Conservation (phyloP, 2,888 invertebrate genomes). For the Metallyticus violacea region DNA sequence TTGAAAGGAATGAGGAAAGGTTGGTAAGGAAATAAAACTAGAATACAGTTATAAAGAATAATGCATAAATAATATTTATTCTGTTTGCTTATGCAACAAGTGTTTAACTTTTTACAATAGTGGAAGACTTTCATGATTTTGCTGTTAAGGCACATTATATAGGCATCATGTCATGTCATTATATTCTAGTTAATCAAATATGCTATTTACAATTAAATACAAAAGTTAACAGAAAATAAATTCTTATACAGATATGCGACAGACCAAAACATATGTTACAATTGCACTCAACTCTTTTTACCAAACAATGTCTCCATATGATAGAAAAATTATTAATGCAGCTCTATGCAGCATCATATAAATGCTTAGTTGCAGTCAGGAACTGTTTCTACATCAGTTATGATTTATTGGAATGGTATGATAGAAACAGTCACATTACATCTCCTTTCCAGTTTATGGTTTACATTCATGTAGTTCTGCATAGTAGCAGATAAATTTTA, state of each 20-base stretch:
- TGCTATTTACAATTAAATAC: background rate
- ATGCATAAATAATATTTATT: background rate
- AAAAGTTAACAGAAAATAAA: background rate
- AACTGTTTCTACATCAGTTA: too few species aligned
- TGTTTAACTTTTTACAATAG: background rate
- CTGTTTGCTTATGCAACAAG: background rate
- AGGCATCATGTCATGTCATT: background rate
- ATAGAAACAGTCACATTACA: too few species aligned
- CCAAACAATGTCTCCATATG: background rate
- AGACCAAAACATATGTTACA: too few species aligned
- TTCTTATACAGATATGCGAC: too few species aligned
- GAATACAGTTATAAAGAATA: background rate
- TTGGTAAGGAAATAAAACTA: too few species aligned
- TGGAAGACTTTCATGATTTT: background rate
- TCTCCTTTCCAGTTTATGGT: too few species aligned
- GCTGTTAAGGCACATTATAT: background rate
- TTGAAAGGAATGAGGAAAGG: background rate
- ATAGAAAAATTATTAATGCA: background rate
- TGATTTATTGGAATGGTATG: too few species aligned
- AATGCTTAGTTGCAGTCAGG: too few species aligned
- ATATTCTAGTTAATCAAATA: background rate
- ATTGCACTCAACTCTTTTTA: background rate
- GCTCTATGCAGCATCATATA: too few species aligned
- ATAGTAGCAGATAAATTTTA: too few species aligned
- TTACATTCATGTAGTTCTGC: too few species aligned